These are phyloP conservation scores for Echinometra lucunter DNA, from an alignment of 53 echinoderm and acorn worm genomes.

Conservation along the genomic window DNA sequence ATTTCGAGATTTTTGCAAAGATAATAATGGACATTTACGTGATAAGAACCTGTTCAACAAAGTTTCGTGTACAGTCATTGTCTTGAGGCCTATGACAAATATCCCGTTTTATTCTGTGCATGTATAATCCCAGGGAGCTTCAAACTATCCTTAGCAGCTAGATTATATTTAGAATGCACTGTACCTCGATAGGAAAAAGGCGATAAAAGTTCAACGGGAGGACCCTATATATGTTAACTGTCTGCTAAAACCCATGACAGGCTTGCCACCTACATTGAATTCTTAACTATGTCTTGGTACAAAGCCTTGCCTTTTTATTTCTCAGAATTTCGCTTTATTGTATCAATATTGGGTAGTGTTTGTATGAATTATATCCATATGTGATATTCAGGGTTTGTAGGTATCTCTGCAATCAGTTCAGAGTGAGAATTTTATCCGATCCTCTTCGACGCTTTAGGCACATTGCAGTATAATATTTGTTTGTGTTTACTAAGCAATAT, in stretches of 20 bases:
- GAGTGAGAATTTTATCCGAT: neutral
- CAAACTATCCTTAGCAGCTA: neutral
- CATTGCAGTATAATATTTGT: neutral
- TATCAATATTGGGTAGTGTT: too few relatives aligned
- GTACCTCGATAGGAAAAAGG: conserved; percentile 8
- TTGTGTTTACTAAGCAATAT: neutral
- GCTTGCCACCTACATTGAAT: neutral
- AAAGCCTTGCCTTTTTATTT: neutral
- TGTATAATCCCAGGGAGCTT: conserved; percentile 26
- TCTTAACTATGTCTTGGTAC: neutral
- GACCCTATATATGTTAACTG: neutral
- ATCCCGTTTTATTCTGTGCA: conserved; percentile 46
- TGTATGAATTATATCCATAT: too few relatives aligned
- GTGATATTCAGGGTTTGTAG: too few relatives aligned
- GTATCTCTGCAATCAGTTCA: neutral
- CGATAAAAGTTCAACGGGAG: neutral
- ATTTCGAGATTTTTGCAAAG: neutral
- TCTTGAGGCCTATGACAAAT: conserved; percentile 44
- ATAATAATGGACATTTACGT: neutral
- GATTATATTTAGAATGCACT: conserved; percentile 31
- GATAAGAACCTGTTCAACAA: neutral
- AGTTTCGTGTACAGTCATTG: conserved; percentile 29
- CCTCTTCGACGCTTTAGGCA: neutral
- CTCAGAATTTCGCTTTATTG: neutral
- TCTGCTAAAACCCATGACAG: neutral